Percentiles rank a stretch among this genome's conserved stretches.
Conservation (phyloP, 2,113 vertebrate species). For the Genyomyrus donnyi region DNA sequence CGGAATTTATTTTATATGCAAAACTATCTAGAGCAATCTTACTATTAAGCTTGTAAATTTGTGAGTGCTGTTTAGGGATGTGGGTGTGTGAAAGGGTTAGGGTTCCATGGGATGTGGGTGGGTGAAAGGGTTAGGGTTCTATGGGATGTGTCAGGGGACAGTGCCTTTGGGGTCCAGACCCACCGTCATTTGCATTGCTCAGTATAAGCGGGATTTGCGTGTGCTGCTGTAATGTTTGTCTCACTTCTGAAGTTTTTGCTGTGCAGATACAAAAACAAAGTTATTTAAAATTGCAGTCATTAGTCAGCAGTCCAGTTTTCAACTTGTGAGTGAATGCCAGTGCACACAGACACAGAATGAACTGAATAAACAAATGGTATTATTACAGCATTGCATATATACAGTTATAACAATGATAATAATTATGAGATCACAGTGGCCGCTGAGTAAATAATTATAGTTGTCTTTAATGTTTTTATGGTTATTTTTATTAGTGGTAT, state of each 20-base stretch:
- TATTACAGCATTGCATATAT: not conserved
- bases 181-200: constrained; percentile 84
- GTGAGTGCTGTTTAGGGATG: not conserved
- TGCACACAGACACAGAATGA: not conserved
- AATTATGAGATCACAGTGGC: not conserved
- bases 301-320: not conserved
- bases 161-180: constrained; percentile 71
- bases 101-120: constrained; percentile 54
- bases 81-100: constrained; percentile 3
- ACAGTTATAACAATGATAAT: not conserved
- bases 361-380: not conserved
- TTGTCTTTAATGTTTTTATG: not conserved
- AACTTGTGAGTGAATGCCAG: not conserved
- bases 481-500: not conserved
- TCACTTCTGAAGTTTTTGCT: constrained; percentile 69
- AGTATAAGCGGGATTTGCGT: constrained; percentile 76
- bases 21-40: not conserved
- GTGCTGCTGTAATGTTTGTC: constrained; percentile 72
- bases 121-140: constrained; percentile 18
- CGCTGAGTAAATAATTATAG: not conserved
- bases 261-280: not conserved
- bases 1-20: not conserved
- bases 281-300: not conserved
- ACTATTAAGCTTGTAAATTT: not conserved
- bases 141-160: constrained; percentile 71